A percentile compares a stretch with the other conserved stretches of the same genome.
Conservation (phyloP, 2,113 vertebrate species). For the Spheniscus mendiculus region DNA sequence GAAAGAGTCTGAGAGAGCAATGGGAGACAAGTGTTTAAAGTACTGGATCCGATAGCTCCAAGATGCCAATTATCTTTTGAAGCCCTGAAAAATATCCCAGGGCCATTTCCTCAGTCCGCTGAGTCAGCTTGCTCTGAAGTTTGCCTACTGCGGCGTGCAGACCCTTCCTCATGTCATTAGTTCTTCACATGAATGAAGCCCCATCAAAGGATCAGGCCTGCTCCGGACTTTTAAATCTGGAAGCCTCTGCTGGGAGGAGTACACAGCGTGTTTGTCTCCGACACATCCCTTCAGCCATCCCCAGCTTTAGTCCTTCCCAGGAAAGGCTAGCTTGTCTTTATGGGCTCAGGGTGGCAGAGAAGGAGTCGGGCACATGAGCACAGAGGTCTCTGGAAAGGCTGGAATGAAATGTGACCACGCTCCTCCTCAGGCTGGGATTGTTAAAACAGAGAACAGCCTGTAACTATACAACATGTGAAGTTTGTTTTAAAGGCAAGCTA, state of each 20-base stretch:
- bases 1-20: background rate
- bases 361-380: background rate
- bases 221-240: background rate
- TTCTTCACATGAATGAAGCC: background rate
- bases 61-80: conserved; percentile 8
- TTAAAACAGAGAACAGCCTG: conserved; percentile 44
- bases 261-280: background rate
- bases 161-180: background rate
- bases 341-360: background rate
- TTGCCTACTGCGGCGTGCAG: background rate
- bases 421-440: background rate
- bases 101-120: background rate
- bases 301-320: background rate
- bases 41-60: background rate
- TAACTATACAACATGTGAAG: background rate
- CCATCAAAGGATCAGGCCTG: background rate
- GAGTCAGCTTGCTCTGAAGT: background rate
- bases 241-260: background rate
- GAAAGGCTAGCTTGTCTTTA: background rate
- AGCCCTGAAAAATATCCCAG: background rate
- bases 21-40: background rate
- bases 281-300: background rate
- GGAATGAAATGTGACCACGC: background rate
- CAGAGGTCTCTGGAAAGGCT: background rate
- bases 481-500: conserved; percentile 28